These are phyloP conservation scores for Melospiza melodia DNA, from an alignment of 2,113 vertebrate species.

Conservation along the genomic window DNA sequence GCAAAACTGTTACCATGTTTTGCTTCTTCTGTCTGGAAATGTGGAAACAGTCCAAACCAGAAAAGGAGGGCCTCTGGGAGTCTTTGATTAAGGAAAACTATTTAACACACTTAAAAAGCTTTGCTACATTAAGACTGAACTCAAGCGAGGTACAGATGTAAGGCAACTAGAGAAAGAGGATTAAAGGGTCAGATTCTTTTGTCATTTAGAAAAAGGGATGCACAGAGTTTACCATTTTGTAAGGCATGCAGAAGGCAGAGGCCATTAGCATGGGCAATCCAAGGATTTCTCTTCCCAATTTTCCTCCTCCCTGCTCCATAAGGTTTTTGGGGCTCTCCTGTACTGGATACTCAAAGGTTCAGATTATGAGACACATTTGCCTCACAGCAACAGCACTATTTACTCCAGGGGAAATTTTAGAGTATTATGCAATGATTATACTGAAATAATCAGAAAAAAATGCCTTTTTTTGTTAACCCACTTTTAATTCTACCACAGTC, in stretches of 20 bases:
- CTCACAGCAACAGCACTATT: neutral
- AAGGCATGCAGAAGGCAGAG: neutral
- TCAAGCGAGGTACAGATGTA: neutral
- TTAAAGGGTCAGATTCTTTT: neutral
- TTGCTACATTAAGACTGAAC: neutral
- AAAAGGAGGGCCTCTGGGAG: neutral
- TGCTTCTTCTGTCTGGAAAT: constrained; percentile 3
- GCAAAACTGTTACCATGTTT: neutral
- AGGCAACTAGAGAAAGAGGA: neutral
- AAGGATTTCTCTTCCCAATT: neutral
- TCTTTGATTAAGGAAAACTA: neutral
- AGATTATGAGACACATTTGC: neutral
- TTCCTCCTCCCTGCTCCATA: neutral
- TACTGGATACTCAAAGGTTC: neutral
- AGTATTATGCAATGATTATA: neutral
- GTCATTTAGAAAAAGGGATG: neutral
- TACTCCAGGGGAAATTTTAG: neutral
- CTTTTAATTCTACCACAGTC: neutral
- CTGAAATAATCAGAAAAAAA: neutral
- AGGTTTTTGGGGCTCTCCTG: neutral
- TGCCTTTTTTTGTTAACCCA: neutral
- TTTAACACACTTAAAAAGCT: neutral
- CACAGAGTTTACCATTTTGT: neutral
- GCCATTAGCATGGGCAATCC: neutral
- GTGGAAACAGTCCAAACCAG: neutral